Percentiles rank a stretch among this genome's conserved stretches.
Evolutionary conservation across 2,797 vertebrate species (phyloP).

Genomic region (Falco biarmicus): DNA sequence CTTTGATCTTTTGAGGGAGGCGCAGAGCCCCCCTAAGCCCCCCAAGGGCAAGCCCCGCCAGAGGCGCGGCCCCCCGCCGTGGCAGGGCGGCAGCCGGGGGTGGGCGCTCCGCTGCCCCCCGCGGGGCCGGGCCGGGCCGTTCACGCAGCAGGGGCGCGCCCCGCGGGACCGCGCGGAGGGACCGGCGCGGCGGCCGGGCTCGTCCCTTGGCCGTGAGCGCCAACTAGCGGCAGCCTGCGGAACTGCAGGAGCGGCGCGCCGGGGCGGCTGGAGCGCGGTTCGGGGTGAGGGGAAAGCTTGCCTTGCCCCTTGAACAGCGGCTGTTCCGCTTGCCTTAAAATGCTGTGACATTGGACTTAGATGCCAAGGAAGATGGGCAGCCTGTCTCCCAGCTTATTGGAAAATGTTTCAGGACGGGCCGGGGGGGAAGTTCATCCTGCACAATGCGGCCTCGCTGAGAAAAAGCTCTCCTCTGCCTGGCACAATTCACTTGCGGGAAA

Average conservation of each 20-base stretch:
- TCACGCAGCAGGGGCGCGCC: not conserved
- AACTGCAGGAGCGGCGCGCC: not conserved
- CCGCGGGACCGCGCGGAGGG: too few species aligned
- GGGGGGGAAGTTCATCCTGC: not conserved
- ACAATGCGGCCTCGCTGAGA: not conserved
- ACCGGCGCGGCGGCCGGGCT: not conserved
- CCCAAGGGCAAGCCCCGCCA: not conserved
- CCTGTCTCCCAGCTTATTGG: not conserved
- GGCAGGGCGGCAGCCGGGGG: too few species aligned
- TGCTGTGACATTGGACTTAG: fast-evolving
- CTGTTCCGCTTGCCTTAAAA: not conserved
- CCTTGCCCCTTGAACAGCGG: not conserved
- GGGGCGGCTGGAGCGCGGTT: fast-evolving
- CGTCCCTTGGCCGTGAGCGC: slow-evolving; percentile 61
- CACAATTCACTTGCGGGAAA: not conserved
- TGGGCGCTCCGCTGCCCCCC: not conserved
- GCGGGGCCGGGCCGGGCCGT: not conserved
- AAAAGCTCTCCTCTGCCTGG: not conserved
- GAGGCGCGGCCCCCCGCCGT: not conserved
- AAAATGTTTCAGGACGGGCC: not conserved
- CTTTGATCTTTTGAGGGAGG: not conserved
- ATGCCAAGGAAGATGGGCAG: not conserved
- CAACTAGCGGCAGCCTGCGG: slow-evolving; percentile 67
- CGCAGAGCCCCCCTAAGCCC: not conserved
- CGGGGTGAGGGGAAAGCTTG: fast-evolving